Evolutionary conservation across 2,888 invertebrate genomes (phyloP), one percentile per base, ranked within the genome.

Genomic region (Pandemis corylana): DNA sequence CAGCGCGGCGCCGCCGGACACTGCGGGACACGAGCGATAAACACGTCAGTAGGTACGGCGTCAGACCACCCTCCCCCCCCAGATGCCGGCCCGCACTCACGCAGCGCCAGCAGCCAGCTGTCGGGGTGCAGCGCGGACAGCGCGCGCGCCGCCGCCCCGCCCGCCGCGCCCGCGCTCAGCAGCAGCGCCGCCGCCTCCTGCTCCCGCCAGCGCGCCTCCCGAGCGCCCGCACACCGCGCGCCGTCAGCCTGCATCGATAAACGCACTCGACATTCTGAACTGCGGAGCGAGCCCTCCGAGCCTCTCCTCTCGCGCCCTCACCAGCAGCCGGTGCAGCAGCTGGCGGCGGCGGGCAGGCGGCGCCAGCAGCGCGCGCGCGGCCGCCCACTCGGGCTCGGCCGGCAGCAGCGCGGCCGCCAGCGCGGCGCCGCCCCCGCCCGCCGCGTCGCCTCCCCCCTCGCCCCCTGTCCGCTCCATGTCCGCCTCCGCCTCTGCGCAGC

Each of bases 401-500:
- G 76, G 74, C 67, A 74, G 64, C 62, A 77, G 61, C 15, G 77
- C 69, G 77, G 80, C 79, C 81, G 83, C 80, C 80, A 80, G 78
- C 78, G 82, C 80, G 49, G 83, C 84, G 75, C 84, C 83, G 73
- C 81, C 80, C 65, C 80, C 71, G 76, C 78, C 71, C 71, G 66
- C 76, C 46, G 69, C 74, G 66, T 44, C 61, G 63, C 7, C 67
- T 68, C 6, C 68, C 70, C 15, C 71, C 71, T 68, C 78, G 46
- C 46, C 76, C 71, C 75, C 81, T 28, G 56, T 77, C n/a, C n/a
- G 68, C 62, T 12, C 76, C 72, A 78, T 76, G 69, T 69, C 72
- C 46, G 72, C 76, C 80, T 87, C 88, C 70, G 85, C 73, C 76
- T 76, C 80, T 10, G 6, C 76, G 82, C 89, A 87, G 6, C 80